Percentiles rank a stretch among this genome's conserved stretches.
These are phyloP conservation scores for Euzophera pinguis DNA, from an alignment of 2,888 invertebrate species.

Conservation along the genomic window DNA sequence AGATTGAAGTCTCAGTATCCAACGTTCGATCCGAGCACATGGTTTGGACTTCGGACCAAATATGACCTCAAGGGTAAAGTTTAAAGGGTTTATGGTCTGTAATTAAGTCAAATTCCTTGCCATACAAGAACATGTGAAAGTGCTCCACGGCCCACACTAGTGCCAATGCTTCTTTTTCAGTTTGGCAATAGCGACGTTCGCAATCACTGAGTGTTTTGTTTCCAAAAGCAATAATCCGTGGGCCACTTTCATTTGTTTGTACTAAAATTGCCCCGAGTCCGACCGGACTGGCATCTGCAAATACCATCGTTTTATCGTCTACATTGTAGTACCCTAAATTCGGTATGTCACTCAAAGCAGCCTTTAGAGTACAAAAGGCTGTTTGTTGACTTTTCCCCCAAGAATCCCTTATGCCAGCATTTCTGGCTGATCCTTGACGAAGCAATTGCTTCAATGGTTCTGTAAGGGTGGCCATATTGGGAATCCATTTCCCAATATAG, in stretches of 20 bases:
- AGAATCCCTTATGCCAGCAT: conserved; percentile 13
- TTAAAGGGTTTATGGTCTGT: conserved; percentile 27
- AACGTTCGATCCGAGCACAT: conserved; percentile 37
- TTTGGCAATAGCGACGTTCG: conserved; percentile 14
- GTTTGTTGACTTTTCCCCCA: conserved; percentile 17
- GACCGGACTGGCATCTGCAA: conserved; percentile 25
- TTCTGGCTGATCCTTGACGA: conserved; percentile 11
- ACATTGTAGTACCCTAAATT: conserved; percentile 22
- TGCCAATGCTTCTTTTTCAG: conserved; percentile 9
- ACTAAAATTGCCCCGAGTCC: conserved; percentile 21
- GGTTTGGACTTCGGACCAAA: conserved; percentile 32
- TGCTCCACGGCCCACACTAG: conserved; percentile 21
- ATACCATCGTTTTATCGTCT: conserved; percentile 18
- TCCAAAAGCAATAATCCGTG: conserved; percentile 21
- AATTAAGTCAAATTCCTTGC: conserved; percentile 20
- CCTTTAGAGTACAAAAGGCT: conserved; percentile 9
- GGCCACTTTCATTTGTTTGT: conserved; percentile 15
- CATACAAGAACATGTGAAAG: conserved; percentile 22
- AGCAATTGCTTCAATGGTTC: conserved; percentile 25
- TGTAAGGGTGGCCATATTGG: conserved; percentile 22
- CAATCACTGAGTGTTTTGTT: conserved; percentile 14
- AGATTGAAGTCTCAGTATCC: background rate
- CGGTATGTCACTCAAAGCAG: background rate
- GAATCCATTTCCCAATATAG: conserved; percentile 28
- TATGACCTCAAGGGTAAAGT: conserved; percentile 18